Base-by-base conservation (phyloP, 2,888 invertebrate genomes). In the Phortica okadai region DNA sequence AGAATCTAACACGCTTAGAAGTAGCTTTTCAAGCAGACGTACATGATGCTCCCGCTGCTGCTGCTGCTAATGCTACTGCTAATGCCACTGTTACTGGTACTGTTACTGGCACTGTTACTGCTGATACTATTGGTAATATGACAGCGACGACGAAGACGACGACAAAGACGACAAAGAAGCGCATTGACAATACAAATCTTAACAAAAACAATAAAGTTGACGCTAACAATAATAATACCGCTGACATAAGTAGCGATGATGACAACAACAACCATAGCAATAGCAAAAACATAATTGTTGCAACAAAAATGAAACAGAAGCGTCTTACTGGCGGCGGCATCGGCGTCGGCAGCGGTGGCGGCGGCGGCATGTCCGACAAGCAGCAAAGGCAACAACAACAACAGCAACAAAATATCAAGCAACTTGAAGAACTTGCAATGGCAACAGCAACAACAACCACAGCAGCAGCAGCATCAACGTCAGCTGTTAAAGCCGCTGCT, bases 1-100 rank as follows among this genome's bases (percentile, higher is more conserved):
- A 72, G 64, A 86, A 86, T 64, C 78, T 82, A 25, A 76, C 82
- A 56, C 84, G 84, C 54, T 81, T 86, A 82, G 83, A 86, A 76
- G 74, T 77, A 25, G 83, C 82, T 67, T 81, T 87, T 56, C 8
- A 56, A 56, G 33, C n/a, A 7, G 11, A 50, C 50, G 50, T 50
- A 8, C 8, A 14, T 41, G 42, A 25, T 8, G 58, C 16, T 3
- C 11, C 21, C 16, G 45, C 50, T 6, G 66, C 66, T 10, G 50
- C 54, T 16, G 33, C 66, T 16, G 25, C 66, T 10, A 33, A 41
- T 16, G 33, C 66, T 16, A 5, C 66, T 45, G 25, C 73, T 58
- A 41, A 56, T 41, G 59, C 58, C 33, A 33, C 21, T 21, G 21
- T 21, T 21, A 21, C 21, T 21, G 21, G 21, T 21, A 21, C 21